phyloP scores from a whole-genome alignment of 2,113 vertebrate genomes.

The Alces alces region DNA sequence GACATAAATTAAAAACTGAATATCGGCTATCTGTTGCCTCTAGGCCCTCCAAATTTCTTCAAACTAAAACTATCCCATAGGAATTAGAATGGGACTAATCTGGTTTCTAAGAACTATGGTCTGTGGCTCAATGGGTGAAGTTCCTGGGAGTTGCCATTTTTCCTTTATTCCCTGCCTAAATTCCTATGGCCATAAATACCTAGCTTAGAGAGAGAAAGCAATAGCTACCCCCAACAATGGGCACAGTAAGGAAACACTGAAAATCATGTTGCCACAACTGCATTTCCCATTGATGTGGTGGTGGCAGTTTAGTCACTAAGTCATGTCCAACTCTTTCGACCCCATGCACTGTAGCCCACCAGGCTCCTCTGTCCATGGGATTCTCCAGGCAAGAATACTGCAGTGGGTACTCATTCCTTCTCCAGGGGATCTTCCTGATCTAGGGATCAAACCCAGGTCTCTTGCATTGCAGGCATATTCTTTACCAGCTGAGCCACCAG shows the following conservation, averaged over 20 bases:
- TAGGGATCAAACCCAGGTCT: background rate
- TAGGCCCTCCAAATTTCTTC: background rate
- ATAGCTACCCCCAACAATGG: background rate
- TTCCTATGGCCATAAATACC: background rate
- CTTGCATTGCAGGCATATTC: background rate
- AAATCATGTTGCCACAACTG: background rate
- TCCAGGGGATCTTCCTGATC: background rate
- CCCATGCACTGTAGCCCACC: background rate
- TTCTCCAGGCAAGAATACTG: background rate
- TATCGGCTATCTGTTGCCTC: background rate
- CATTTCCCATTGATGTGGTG: background rate
- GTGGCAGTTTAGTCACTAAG: background rate
- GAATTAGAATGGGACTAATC: background rate
- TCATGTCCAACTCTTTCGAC: background rate
- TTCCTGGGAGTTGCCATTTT: background rate
- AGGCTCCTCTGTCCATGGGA: background rate
- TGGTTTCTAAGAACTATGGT: background rate
- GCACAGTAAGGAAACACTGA: background rate
- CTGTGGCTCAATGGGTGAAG: background rate
- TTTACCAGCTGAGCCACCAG: background rate
- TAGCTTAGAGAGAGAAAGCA: background rate
- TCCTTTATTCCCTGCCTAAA: background rate
- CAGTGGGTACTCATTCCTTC: background rate
- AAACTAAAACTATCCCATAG: background rate
- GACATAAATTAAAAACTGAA: background rate